Conservation (phyloP, 2,797 vertebrate species). For the Danionella dracula region DNA sequence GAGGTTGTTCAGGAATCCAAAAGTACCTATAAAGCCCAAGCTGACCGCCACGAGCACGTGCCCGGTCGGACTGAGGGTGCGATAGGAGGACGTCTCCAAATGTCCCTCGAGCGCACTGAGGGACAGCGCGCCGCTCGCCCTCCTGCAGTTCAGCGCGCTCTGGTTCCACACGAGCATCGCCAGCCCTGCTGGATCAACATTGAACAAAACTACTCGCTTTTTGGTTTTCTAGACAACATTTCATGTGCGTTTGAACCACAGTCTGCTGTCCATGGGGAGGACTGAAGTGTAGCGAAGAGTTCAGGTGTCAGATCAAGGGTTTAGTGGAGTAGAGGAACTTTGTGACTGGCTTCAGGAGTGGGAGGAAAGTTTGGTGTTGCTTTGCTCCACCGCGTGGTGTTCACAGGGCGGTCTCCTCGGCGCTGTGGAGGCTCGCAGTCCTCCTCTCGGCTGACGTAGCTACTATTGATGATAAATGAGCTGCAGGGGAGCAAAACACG, state of each 20-base stretch:
- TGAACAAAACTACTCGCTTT: conserved; percentile 32
- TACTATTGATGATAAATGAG: not conserved
- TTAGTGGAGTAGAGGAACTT: conserved; percentile 46
- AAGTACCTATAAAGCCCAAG: conserved; percentile 69
- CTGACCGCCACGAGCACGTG: conserved; percentile 71
- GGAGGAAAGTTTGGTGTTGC: conserved; percentile 45
- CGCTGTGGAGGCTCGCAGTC: conserved; percentile 47
- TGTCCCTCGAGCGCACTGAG: conserved; percentile 57
- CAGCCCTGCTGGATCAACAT: conserved; percentile 37
- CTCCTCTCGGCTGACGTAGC: conserved; percentile 49
- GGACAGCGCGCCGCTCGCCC: conserved; percentile 58
- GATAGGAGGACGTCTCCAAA: conserved; percentile 42
- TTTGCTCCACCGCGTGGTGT: conserved; percentile 64
- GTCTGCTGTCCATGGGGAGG: not conserved
- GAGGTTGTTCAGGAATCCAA: conserved; percentile 72
- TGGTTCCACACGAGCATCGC: conserved; percentile 70
- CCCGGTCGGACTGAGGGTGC: conserved; percentile 65
- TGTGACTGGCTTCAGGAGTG: conserved; percentile 37
- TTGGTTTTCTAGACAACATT: conserved; percentile 28
- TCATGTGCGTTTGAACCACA: not conserved
- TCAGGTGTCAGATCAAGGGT: conserved; percentile 22
- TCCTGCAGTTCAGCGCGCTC: conserved; percentile 65
- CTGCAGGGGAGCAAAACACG: not conserved
- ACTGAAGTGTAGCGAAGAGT: conserved; percentile 13
- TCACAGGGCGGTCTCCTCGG: conserved; percentile 17